Base-by-base conservation (phyloP, 2,113 vertebrate species). In the Mormyrus iriodes region DNA sequence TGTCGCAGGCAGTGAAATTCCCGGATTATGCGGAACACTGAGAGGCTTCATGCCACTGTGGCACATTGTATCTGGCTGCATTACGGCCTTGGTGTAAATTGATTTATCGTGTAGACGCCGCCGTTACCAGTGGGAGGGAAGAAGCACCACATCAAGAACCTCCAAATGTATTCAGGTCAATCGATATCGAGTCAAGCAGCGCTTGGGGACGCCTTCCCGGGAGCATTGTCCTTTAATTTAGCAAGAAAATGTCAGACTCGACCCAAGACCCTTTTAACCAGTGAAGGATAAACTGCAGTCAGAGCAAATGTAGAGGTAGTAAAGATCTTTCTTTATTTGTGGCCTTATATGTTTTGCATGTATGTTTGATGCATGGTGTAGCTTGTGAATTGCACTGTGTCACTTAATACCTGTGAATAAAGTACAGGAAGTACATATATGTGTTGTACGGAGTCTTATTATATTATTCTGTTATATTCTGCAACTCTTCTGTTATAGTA, bases 21-120 rank as follows among this genome's bases (percentile, higher is more conserved):
- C 55, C 27, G 6, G 53, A 39, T 51, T 73, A 84, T 76, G 83
- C 17, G 48, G 88, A 90, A 88, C 82, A 46, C 61, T 17, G 4
- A 21, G 82, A 42, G 73, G 46, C 79, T 79, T 44, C 87, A 46
- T 39, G 58, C 87, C 53, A 86, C 46, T 39, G 48, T 76, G 46
- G 53, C 82, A 12, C 48, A 31, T 79, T 52, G 44, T 17, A 46
- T 82, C 87, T 13, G 52, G 49, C 58, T 73, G 83, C 87, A 90
- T 90, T 88, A 88, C 48, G 24, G 49, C 87, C 49, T 2, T 21
- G 83, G 87, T 76, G 82, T 55, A 90, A 90, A 90, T 90, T 88
- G 90, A 90, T 90, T 90, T 90, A 85, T 90, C 90, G 58, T 90
- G 90, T 90, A 85, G 87, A 31, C 9, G 17, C 82, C 19, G 31